Evolutionary conservation across 1,140 invertebrate species (phyloP), one percentile per base, ranked within the genome.

Genomic region (Adelges cooleyi): DNA sequence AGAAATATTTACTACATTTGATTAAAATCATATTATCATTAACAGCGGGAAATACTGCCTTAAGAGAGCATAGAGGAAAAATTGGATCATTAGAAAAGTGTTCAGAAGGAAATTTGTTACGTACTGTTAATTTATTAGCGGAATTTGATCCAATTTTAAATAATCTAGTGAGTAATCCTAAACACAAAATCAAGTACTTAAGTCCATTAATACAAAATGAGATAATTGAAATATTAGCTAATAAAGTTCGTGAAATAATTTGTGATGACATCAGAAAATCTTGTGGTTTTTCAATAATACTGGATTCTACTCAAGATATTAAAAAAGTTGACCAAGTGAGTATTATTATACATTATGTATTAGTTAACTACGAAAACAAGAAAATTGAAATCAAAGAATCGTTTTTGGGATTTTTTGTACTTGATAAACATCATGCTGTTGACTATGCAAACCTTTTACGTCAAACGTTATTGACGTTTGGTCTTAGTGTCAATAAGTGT

Each of bases 231-330:
- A 25, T 49, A 17, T 49, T 49, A 25, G 15, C 20, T 25, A 2
- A 11, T 48, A 20, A 48, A 9, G 2, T 48, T 9, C 9, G 17
- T 48, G 10, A 15, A 15, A 48, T 48, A 48, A 48, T 48, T 48
- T 48, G 44, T 48, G 18, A 48, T 48, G 18, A 23, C 18, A 22
- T 48, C 23, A 48, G 9, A 23, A 20, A 18, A 0, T 15, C 10
- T 48, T 48, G 44, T 48, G 11, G 11, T 51, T 51, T 27, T 29
- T 27, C 49, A 10, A 17, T 51, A n/a, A 65, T 65, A 65, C 20
- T 68, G 17, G 66, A 68, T 22, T 65, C 53, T 8, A 68, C 67
- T 11, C 48, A 68, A 46, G 49, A 68, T 65, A 68, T 68, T 9
- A 51, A 67, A 27, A 44, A 68, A 17, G 48, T 44, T 17, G 67